Conservation (phyloP, 1,140 invertebrate genomes). For the Cecropterus lyciades region DNA sequence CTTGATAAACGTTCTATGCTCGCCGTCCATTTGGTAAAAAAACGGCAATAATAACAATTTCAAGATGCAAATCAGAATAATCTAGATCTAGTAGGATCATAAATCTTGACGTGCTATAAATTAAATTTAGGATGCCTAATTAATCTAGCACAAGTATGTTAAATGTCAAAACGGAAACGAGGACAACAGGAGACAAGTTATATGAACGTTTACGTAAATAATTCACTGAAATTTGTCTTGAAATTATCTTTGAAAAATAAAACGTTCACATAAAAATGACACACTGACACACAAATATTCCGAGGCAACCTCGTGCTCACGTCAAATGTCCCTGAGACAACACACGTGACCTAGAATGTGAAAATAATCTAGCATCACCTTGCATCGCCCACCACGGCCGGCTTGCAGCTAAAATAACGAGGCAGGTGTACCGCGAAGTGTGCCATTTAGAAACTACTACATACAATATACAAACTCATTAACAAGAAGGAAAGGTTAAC, state of each 20-base stretch:
- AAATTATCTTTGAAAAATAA: slow-evolving; percentile 27
- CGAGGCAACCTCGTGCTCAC: slow-evolving; percentile 44
- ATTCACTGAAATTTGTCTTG: slow-evolving; percentile 18
- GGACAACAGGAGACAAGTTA: slow-evolving; percentile 7
- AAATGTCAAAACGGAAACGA: slow-evolving; percentile 20
- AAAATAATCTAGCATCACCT: slow-evolving; percentile 77
- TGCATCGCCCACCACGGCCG: slow-evolving; percentile 65
- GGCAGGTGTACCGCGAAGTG: slow-evolving; percentile 64
- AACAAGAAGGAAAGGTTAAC: slow-evolving; percentile 34
- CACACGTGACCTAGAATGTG: slow-evolving; percentile 75
- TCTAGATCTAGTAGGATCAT: background rate
- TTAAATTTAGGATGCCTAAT: background rate
- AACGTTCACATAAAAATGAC: slow-evolving; percentile 38
- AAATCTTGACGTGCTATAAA: background rate
- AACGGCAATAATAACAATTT: too few relatives aligned
- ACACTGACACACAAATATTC: slow-evolving; percentile 46
- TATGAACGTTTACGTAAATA: slow-evolving; percentile 20
- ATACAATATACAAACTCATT: slow-evolving; percentile 28
- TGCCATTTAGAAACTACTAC: slow-evolving; percentile 56
- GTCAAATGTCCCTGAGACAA: slow-evolving; percentile 72
- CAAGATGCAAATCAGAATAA: background rate
- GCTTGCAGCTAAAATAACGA: slow-evolving; percentile 69
- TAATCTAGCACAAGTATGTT: background rate
- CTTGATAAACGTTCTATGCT: too few relatives aligned
- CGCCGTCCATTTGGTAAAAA: too few relatives aligned